Evolutionary conservation across 2,113 vertebrate genomes (phyloP).

Genomic region (Oncorhynchus masou): DNA sequence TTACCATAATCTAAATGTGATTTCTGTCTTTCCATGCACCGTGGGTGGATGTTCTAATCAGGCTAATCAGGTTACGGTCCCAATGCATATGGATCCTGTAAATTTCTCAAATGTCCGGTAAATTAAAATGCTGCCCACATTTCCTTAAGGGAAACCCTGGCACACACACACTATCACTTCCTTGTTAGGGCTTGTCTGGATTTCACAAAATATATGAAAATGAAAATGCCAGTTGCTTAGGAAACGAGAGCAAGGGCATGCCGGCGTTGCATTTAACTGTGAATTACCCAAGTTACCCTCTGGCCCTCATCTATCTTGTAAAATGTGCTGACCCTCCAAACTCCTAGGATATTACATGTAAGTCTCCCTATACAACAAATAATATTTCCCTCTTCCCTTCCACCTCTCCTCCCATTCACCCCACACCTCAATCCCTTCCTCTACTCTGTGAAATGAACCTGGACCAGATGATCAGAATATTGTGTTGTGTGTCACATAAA

Average conservation of each 20-base stretch:
- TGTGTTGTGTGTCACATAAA: background rate
- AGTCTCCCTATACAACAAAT: background rate
- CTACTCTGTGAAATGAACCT: constrained; percentile 19
- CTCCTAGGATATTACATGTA: background rate
- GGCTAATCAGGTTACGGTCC: too few relatives aligned
- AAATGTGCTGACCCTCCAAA: constrained; percentile 31
- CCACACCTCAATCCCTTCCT: background rate
- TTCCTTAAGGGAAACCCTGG: background rate
- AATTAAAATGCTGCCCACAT: too few relatives aligned
- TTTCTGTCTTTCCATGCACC: too few relatives aligned
- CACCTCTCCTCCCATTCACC: background rate
- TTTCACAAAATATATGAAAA: background rate
- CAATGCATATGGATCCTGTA: too few relatives aligned
- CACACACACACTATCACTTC: constrained; percentile 31
- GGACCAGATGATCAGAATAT: constrained; percentile 13
- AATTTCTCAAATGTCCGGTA: too few relatives aligned
- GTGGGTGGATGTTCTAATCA: too few relatives aligned
- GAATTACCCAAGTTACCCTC: constrained; percentile 1
- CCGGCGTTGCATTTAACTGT: constrained; percentile 3
- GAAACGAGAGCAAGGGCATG: background rate
- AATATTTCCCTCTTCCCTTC: background rate
- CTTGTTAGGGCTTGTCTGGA: background rate
- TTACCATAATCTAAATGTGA: too few relatives aligned
- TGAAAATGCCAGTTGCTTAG: background rate
- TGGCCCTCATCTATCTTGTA: constrained; percentile 26